Base-by-base conservation (phyloP, 2,888 invertebrate species). In the Brenthis hecate region DNA sequence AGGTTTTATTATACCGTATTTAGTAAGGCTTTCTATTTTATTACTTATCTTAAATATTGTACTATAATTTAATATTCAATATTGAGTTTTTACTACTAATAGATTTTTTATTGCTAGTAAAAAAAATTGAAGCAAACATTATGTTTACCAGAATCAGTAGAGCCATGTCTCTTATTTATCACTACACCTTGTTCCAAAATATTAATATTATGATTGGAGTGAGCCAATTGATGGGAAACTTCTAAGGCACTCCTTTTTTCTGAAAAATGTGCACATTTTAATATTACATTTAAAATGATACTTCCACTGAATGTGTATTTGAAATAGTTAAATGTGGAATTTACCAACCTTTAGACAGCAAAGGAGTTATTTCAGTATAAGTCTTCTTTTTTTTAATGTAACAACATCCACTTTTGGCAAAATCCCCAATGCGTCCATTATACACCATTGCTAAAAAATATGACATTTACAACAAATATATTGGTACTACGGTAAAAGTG, bases 371-470 rank as follows among this genome's bases (percentile, higher is more conserved):
- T 88, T 95, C 95, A 53, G 92, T 93, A 76, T 95, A 95, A 51
- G 87, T 82, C 70, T 92, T 93, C 19, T 90, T 89, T 73, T 91
- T 93, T 50, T 87, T 86, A 65, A 91, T 86, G 69, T 85, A 80
- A 70, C 92, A 89, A 72, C 93, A 91, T 0, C 93, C 83, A 74
- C 93, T 89, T 75, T 89, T 90, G 32, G 93, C 86, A 71, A 93
- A 92, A 3, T 85, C 86, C 54, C 93, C 94, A 69, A 96, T 89
- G 11, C 88, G 85, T 11, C 90, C 91, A 77, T 96, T 96, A 85
- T 95, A 96, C 71, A 93, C 94, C 95, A 96, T 96, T 0, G 94
- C 96, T 96, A 82, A 54, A 28, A 43, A 43, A 43, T 43, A 43
- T 43, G 11, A 11, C 11, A 14, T 43, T 1, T 47, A 47, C 6